Conservation (phyloP, 2,888 invertebrate species). For the Nemoura dubitans region DNA sequence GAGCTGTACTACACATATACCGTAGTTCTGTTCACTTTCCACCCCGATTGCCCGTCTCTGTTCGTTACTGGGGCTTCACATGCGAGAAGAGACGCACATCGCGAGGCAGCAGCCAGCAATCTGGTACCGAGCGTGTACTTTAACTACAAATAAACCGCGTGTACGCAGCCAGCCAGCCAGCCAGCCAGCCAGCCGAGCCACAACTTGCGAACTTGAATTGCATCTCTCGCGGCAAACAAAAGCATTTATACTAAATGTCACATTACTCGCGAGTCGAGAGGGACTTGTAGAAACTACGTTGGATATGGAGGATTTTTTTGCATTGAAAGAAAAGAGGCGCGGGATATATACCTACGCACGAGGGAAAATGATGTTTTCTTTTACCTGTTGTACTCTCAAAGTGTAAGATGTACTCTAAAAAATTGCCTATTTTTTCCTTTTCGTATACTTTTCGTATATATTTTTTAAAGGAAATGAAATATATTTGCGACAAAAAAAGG, state of each 20-base stretch:
- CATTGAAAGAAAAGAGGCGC: neutral
- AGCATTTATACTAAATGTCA: neutral
- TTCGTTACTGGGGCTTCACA: neutral
- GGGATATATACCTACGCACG: neutral
- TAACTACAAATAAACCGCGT: neutral
- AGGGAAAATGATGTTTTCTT: neutral
- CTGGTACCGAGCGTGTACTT: neutral
- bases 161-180: neutral
- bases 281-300: neutral
- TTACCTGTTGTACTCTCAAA: slow-evolving; percentile 4
- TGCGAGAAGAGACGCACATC: neutral
- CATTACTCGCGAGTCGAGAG: neutral
- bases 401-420: neutral
- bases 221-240: neutral
- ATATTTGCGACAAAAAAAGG: neutral
- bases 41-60: neutral
- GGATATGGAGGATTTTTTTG: neutral
- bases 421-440: neutral
- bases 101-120: neutral
- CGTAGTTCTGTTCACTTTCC: neutral
- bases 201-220: no score
- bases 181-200: neutral
- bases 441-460: neutral
- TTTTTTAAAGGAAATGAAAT: neutral
- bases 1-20: no score